Evolutionary conservation across 2,113 vertebrate genomes (phyloP), one percentile per base, ranked within the genome.

Genomic region (Poeciliopsis retropinna): DNA sequence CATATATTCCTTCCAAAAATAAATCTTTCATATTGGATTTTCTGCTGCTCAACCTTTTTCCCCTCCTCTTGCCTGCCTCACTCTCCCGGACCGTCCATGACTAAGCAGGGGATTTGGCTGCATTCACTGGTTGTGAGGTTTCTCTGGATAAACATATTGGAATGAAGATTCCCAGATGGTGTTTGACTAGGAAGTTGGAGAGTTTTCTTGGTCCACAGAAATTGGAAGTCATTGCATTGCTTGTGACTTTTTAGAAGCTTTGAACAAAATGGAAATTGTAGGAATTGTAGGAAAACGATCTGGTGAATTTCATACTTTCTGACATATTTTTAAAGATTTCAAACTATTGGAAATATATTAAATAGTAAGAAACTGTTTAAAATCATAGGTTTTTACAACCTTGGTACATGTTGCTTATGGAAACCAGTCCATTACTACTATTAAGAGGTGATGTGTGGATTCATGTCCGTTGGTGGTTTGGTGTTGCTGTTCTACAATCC

Each of bases 51-150:
- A 44, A 44, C 41, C 41, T 44, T 44, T 73, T 25, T 30, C 5
- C 25, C 66, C 17, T 68, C 51, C 67, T 85, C 39, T 64, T 15
- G 25, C 34, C 66, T 44, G 34, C 34, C 34, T 11, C 34, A 37
- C 34, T 37, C 34, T 73, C 64, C 27, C 30, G 34, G 11, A 32
- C 64, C 74, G 61, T 62, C 61, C 28, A n/a, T 9, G n/a, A 41
- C 57, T 84, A 60, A 63, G 39, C 67, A 73, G 69, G 61, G 47
- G 34, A 64, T 76, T 63, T 84, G 76, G 78, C 76, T 64, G 30
- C 27, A 61, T 71, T 11, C 51, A 51, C n/a, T 54, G 67, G 66
- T 41, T 73, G 62, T 80, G 76, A 60, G 30, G 31, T 66, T 60
- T 71, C 54, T 32, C 54, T 65, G 60, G 67, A 75, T n/a, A 60